phyloP scores from a whole-genome alignment of 2,888 invertebrate species.

The Seira ritae region DNA sequence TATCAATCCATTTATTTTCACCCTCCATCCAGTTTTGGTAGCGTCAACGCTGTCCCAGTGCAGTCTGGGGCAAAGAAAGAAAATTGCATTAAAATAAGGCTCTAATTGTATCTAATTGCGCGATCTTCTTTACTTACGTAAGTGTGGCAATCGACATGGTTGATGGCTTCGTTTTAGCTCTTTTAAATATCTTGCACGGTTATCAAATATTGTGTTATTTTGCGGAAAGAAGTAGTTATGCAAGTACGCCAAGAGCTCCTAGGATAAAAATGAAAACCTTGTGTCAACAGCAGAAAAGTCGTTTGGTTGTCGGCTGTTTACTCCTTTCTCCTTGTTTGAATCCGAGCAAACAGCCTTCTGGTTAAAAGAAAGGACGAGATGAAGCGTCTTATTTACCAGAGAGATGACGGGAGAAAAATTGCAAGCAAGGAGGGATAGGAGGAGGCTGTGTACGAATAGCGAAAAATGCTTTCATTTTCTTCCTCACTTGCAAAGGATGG shows the following conservation, averaged over 20 bases:
- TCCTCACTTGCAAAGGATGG: too few species aligned
- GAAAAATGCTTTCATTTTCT: too few species aligned
- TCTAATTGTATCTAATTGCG: neutral
- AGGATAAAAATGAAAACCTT: neutral
- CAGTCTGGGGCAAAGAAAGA: slow-evolving; percentile 32
- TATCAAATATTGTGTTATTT: too few species aligned
- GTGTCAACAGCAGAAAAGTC: neutral
- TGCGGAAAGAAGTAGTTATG: too few species aligned
- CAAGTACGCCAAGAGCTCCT: too few species aligned
- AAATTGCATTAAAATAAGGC: neutral
- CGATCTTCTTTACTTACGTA: slow-evolving; percentile 38
- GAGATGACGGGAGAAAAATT: neutral
- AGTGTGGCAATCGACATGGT: slow-evolving; percentile 58
- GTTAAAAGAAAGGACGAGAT: neutral
- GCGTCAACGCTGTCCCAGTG: slow-evolving; percentile 47
- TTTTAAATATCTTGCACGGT: too few species aligned
- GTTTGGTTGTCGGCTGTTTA: neutral
- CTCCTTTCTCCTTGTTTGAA: neutral
- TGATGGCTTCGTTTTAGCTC: neutral
- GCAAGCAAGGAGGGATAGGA: neutral
- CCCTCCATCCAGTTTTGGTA: slow-evolving; percentile 53
- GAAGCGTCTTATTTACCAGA: neutral
- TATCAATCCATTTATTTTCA: slow-evolving; percentile 67
- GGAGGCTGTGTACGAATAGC: too few species aligned
- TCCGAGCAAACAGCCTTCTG: neutral